phyloP scores from a whole-genome alignment of 2,113 vertebrate species.

The Charadrius vociferus region DNA sequence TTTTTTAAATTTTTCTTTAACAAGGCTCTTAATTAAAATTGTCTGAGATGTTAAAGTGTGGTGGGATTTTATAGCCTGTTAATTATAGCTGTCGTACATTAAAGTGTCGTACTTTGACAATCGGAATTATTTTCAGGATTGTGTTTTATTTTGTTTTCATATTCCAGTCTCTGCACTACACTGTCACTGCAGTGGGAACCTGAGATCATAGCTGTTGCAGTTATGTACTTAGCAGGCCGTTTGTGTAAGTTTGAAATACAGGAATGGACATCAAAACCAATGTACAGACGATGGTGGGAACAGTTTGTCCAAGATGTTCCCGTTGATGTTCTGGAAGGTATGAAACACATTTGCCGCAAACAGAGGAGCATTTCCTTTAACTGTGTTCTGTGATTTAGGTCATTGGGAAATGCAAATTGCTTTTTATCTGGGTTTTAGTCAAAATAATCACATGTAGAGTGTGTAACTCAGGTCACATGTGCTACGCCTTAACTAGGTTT shows the following conservation, averaged over 20 bases:
- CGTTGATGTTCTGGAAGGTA: conserved; percentile 96
- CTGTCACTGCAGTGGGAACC: conserved; percentile 98
- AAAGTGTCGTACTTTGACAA: background rate
- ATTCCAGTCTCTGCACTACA: conserved; percentile 92
- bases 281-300: conserved; percentile 97
- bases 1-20: background rate
- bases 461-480: fast-evolving
- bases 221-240: conserved; percentile 97
- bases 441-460: background rate
- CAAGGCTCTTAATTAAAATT: background rate
- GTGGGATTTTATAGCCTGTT: background rate
- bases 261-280: conserved; percentile 96
- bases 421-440: background rate
- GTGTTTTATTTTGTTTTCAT: background rate
- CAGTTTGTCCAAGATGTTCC: conserved; percentile 99
- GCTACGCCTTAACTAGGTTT: background rate
- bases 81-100: background rate
- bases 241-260: conserved; percentile 98
- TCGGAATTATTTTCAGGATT: background rate
- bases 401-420: background rate
- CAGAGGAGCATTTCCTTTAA: background rate
- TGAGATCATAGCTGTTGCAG: conserved; percentile 97
- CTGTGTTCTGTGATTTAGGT: background rate
- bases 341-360: background rate
- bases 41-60: background rate